Conservation (phyloP, 2,113 vertebrate species). For the Hippocampus comes region DNA sequence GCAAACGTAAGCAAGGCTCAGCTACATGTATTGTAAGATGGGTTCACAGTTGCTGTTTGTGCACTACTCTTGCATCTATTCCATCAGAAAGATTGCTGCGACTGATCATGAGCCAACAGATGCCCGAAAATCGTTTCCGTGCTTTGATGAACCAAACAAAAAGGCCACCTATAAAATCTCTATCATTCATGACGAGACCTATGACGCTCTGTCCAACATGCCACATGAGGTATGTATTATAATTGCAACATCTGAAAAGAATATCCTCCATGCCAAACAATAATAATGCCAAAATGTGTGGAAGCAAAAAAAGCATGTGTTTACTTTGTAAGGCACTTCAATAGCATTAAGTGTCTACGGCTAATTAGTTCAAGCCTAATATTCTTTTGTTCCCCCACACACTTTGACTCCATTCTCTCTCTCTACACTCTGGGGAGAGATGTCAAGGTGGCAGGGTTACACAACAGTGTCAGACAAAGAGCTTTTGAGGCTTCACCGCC, state of each 20-base stretch:
- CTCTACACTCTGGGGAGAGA: no score
- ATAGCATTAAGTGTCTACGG: no score
- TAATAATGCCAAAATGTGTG: background rate
- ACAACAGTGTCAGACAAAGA: no score
- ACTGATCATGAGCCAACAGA: conserved; percentile 98
- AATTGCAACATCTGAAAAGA: background rate
- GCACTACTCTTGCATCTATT: conserved; percentile 38
- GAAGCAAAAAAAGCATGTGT: no score
- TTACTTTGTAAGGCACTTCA: no score
- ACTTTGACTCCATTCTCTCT: no score
- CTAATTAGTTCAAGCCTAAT: no score
- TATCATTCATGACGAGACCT: conserved; percentile 73
- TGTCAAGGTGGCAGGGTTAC: no score
- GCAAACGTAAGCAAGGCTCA: no score
- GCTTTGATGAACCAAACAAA: conserved; percentile 97
- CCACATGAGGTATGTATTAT: conserved; percentile 73
- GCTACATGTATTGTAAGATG: background rate
- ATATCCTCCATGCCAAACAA: background rate
- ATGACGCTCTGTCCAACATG: conserved; percentile 90
- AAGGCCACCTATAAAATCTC: conserved; percentile 89
- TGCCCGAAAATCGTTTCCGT: conserved; percentile 94
- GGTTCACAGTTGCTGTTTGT: background rate
- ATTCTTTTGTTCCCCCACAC: no score
- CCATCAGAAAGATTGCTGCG: conserved; percentile 90
- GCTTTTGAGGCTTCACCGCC: no score